Conservation (phyloP, 2,113 vertebrate genomes). For the human region DNA sequence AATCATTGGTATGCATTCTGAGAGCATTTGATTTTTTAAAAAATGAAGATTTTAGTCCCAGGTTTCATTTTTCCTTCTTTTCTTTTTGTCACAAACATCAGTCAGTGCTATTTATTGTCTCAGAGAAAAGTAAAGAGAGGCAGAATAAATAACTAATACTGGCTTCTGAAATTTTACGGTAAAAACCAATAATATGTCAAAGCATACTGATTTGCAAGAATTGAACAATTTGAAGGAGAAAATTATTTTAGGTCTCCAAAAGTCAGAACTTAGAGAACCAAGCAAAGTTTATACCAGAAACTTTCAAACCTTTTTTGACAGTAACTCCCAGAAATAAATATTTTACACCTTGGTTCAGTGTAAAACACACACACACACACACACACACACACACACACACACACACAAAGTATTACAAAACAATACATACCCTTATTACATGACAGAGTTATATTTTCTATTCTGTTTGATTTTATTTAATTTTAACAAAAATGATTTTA, state of each 20-base stretch:
- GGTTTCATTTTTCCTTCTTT: neutral
- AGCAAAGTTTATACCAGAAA: neutral
- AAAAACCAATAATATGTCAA: neutral
- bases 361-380: neutral
- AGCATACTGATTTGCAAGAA: neutral
- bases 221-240: neutral
- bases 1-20: neutral
- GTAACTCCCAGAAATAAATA: neutral
- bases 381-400: neutral
- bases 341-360: neutral
- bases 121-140: neutral
- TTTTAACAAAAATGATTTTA: constrained; percentile 13
- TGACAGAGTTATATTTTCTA: neutral
- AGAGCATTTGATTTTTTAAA: neutral
- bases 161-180: neutral
- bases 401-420: neutral
- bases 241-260: neutral
- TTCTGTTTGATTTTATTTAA: constrained; percentile 28
- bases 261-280: neutral
- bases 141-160: neutral
- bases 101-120: neutral
- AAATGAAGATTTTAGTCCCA: neutral
- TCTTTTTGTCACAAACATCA: neutral
- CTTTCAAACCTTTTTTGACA: neutral
- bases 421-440: neutral